Evolutionary conservation across 2,797 vertebrate genomes (phyloP).

Genomic region (Oophaga sylvatica): DNA sequence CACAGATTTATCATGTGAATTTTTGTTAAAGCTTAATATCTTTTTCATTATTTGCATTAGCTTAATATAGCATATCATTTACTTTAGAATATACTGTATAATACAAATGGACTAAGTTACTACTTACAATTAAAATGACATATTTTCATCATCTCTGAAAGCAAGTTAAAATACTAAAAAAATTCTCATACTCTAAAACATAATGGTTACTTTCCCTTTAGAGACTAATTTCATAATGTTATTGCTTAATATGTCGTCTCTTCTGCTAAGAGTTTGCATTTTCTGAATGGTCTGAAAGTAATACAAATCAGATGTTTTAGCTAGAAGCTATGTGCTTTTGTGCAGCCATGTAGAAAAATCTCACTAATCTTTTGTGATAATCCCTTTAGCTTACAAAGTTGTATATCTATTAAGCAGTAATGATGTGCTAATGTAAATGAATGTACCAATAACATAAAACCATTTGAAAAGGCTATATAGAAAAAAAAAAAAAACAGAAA

Average conservation of each 20-base stretch:
- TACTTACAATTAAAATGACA: not conserved
- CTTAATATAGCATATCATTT: too few species aligned
- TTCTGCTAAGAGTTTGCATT: constrained; percentile 10
- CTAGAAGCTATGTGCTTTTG: constrained; percentile 37
- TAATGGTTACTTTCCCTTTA: not conserved
- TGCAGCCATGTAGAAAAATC: constrained; percentile 41
- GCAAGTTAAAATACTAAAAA: not conserved
- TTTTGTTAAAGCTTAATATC: not conserved
- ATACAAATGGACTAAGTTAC: not conserved
- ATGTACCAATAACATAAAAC: not conserved
- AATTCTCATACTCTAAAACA: not conserved
- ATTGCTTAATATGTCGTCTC: not conserved
- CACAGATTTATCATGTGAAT: not conserved
- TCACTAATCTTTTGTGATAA: constrained; percentile 27
- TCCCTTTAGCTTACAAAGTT: constrained; percentile 19
- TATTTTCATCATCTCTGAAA: not conserved
- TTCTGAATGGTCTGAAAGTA: constrained; percentile 26
- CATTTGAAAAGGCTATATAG: not conserved
- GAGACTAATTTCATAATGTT: not conserved
- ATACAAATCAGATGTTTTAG: constrained; percentile 38
- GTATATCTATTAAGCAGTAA: constrained; percentile 15
- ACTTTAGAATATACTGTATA: too few species aligned
- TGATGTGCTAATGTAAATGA: not conserved
- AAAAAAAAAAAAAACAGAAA: not conserved
- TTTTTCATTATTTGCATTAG: not conserved